phyloP scores from a whole-genome alignment of 2,113 vertebrate species.

The Aleadryas rufinucha region DNA sequence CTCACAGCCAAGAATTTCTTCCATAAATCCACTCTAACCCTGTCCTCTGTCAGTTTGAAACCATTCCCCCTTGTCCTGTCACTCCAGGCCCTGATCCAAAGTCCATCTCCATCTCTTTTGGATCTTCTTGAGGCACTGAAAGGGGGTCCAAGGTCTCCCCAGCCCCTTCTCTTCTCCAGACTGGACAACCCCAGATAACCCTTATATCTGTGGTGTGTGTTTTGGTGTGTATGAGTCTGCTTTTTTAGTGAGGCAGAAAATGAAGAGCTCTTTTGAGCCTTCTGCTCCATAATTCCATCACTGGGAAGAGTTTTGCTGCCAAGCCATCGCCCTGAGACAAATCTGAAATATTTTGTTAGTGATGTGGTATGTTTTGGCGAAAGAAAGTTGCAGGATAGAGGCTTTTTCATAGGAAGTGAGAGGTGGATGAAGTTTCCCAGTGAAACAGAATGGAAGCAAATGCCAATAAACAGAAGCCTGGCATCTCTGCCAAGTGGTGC shows the following conservation, averaged over 20 bases:
- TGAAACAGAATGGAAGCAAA: background rate
- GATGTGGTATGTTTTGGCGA: background rate
- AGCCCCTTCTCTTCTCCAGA: background rate
- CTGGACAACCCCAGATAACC: background rate
- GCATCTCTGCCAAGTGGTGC: background rate
- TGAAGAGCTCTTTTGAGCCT: background rate
- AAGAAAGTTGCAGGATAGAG: too few relatives aligned
- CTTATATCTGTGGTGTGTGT: fast-evolving
- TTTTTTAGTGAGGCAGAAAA: background rate
- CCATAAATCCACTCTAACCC: fast-evolving
- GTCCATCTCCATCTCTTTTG: fast-evolving
- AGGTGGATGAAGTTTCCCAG: background rate
- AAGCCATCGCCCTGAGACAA: fast-evolving
- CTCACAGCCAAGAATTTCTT: background rate
- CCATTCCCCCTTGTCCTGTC: background rate
- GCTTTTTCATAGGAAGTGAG: background rate
- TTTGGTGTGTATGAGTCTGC: background rate
- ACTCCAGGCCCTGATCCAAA: background rate
- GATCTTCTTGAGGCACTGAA: background rate
- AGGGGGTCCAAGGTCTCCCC: fast-evolving
- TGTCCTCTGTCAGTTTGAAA: background rate
- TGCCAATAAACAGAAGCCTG: background rate
- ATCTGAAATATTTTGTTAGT: background rate
- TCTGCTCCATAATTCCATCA: background rate
- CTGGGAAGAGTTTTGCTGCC: background rate